A percentile compares a stretch with the other conserved stretches of the same genome.
Conservation (phyloP, 2,113 vertebrate genomes). For the Albula glossodonta region DNA sequence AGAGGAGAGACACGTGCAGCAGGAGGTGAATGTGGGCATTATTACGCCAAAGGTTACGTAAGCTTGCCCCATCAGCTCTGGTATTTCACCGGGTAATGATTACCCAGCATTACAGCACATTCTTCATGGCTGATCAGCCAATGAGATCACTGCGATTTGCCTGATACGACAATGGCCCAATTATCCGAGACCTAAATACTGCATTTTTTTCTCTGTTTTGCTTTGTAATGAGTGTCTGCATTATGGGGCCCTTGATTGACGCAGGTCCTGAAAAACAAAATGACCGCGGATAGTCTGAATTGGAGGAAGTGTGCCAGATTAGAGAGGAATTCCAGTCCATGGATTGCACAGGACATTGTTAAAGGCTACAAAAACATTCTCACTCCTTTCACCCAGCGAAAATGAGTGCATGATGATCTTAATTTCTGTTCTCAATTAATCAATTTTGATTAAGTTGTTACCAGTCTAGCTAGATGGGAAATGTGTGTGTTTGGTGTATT, state of each 20-base stretch:
- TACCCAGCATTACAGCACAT: neutral
- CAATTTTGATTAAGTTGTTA: neutral
- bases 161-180: conserved; percentile 4
- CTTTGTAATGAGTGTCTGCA: neutral
- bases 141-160: neutral
- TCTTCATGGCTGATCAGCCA: neutral
- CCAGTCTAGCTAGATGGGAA: neutral
- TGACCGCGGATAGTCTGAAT: neutral
- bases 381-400: neutral
- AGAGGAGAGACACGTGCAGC: neutral
- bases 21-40: neutral
- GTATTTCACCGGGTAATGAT: neutral
- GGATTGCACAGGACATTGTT: neutral
- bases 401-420: neutral
- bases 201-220: neutral
- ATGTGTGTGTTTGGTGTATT: too few relatives aligned
- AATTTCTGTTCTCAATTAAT: neutral
- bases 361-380: neutral
- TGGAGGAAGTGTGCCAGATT: conserved; percentile 1
- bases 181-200: neutral
- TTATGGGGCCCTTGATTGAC: neutral
- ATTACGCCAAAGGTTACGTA: neutral
- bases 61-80: neutral
- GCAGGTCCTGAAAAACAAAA: conserved; percentile 6
- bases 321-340: neutral